A percentile compares a stretch with the other conserved stretches of the same genome.
phyloP scores from a whole-genome alignment of 2,797 vertebrate genomes.

The Lindbergichthys nudifrons region DNA sequence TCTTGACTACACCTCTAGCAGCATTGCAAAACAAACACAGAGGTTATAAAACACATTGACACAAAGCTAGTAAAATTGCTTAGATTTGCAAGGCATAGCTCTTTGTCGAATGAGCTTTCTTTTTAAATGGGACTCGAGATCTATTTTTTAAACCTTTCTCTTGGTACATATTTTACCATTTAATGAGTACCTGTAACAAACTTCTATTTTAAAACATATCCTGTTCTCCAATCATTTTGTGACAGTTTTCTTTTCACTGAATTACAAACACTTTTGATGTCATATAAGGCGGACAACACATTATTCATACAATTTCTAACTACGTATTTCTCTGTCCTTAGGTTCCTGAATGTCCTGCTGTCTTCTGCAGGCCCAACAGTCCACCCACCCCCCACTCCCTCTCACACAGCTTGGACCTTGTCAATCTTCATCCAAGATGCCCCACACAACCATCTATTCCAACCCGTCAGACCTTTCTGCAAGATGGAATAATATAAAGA shows the following conservation, averaged over 20 bases:
- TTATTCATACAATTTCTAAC: background rate
- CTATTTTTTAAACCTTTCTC: background rate
- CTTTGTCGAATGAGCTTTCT: background rate
- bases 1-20: background rate
- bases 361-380: background rate
- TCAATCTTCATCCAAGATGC: background rate
- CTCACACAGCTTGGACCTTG: background rate
- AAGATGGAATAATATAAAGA: constrained; percentile 2
- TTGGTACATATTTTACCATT: background rate
- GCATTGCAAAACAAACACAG: background rate
- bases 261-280: background rate
- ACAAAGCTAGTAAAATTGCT: background rate
- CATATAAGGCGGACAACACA: background rate
- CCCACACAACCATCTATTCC: background rate
- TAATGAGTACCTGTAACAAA: background rate
- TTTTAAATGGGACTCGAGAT: background rate
- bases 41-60: background rate
- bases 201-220: background rate
- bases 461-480: background rate
- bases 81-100: background rate
- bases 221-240: background rate
- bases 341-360: background rate
- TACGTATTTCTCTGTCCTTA: background rate
- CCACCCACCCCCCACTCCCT: background rate
- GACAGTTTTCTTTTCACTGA: background rate